These are phyloP conservation scores for Mycetomoellerius zeteki DNA, from an alignment of 1,140 invertebrate species.

Conservation along the genomic window DNA sequence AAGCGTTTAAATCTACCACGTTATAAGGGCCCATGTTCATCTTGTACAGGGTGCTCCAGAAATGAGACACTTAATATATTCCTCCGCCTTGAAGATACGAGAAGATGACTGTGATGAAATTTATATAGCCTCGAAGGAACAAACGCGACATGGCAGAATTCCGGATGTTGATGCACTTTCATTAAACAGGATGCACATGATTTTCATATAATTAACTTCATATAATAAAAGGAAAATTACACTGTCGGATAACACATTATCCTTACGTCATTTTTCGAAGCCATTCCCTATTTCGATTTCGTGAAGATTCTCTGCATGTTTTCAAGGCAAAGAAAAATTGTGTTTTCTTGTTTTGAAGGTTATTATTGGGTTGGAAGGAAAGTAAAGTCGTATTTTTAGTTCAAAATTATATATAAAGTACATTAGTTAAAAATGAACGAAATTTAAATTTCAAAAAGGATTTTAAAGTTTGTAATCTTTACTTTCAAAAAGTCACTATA, in stretches of 20 bases:
- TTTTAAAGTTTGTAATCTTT: too few species aligned
- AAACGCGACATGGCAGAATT: background rate
- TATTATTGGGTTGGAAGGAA: too few species aligned
- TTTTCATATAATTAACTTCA: slow-evolving; percentile 3
- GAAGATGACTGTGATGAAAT: slow-evolving; percentile 52
- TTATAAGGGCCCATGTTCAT: slow-evolving; percentile 32
- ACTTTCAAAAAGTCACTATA: too few species aligned
- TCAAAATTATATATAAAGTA: too few species aligned
- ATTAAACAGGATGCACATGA: background rate
- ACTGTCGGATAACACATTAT: background rate
- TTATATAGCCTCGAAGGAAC: slow-evolving; percentile 40
- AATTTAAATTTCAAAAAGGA: too few species aligned
- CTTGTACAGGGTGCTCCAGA: slow-evolving; percentile 51
- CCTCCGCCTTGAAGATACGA: slow-evolving; percentile 67
- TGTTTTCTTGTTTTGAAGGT: too few species aligned
- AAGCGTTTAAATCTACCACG: slow-evolving; percentile 59
- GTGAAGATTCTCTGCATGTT: background rate
- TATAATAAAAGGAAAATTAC: background rate
- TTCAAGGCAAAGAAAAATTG: background rate
- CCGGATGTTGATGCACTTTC: background rate
- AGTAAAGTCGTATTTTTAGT: too few species aligned
- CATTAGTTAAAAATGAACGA: too few species aligned
- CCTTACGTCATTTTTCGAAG: background rate
- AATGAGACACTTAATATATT: slow-evolving; percentile 69
- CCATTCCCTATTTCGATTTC: background rate